These are phyloP conservation scores for Cistogaster globosa DNA, from an alignment of 2,888 invertebrate species.

Conservation along the genomic window DNA sequence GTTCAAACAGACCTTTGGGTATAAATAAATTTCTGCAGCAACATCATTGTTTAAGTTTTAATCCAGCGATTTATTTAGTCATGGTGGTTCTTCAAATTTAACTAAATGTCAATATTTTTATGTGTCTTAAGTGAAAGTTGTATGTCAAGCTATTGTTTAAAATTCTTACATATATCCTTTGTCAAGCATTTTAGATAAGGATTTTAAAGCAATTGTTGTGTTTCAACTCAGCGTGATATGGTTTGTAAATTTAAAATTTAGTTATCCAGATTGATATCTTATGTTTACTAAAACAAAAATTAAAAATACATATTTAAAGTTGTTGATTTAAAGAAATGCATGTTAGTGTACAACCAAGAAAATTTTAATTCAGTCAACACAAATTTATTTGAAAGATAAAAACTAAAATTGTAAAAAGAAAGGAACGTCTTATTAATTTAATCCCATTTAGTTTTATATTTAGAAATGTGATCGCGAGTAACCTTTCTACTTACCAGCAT, in stretches of 20 bases:
- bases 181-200: background rate
- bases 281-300: background rate
- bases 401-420: no score
- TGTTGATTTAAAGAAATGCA: background rate
- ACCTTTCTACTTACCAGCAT: no score
- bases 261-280: background rate
- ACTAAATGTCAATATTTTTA: conserved; percentile 9
- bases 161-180: conserved; percentile 12
- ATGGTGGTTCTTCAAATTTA: background rate
- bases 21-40: background rate
- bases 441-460: no score
- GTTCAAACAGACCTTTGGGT: background rate
- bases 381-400: no score
- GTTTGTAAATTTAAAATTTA: background rate
- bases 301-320: background rate
- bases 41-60: background rate
- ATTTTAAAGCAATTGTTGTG: background rate
- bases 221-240: conserved; percentile 3
- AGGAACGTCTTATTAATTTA: no score
- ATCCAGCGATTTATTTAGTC: background rate
- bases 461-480: no score
- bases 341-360: background rate
- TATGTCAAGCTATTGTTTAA: conserved; percentile 11
- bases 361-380: no score
- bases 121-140: conserved; percentile 49